A percentile compares a stretch with the other conserved stretches of the same genome.
Conservation (phyloP, 2,888 invertebrate genomes). For the Heteromurus nitidus region DNA sequence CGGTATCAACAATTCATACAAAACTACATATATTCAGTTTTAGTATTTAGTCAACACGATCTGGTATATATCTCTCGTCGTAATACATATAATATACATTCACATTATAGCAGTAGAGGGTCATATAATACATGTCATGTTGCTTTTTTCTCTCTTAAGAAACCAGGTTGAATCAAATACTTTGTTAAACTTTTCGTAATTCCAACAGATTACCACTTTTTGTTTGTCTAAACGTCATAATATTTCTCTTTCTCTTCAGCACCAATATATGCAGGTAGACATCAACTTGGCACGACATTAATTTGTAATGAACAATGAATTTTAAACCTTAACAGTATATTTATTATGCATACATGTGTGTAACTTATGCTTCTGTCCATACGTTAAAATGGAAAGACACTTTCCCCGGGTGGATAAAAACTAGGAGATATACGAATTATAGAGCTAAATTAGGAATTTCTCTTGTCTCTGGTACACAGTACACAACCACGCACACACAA, state of each 20-base stretch:
- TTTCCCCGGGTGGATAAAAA: background rate
- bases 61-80: slow-evolving; percentile 26
- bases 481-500: slow-evolving; percentile 3
- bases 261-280: slow-evolving; percentile 20
- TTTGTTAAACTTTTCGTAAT: slow-evolving; percentile 17
- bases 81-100: background rate
- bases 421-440: background rate
- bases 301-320: slow-evolving; percentile 12
- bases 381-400: slow-evolving; percentile 10
- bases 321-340: background rate
- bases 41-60: slow-evolving; percentile 35
- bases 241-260: background rate
- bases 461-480: background rate
- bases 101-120: background rate
- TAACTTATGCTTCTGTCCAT: background rate
- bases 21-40: slow-evolving; percentile 39
- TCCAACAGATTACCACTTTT: background rate
- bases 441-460: background rate
- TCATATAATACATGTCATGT: background rate
- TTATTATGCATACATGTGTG: background rate
- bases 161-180: slow-evolving; percentile 12
- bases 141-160: too few relatives aligned
- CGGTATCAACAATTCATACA: too few relatives aligned
- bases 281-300: slow-evolving; percentile 23
- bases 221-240: background rate